Base-by-base conservation (phyloP, 2,888 invertebrate genomes). In the Euproctis similis region DNA sequence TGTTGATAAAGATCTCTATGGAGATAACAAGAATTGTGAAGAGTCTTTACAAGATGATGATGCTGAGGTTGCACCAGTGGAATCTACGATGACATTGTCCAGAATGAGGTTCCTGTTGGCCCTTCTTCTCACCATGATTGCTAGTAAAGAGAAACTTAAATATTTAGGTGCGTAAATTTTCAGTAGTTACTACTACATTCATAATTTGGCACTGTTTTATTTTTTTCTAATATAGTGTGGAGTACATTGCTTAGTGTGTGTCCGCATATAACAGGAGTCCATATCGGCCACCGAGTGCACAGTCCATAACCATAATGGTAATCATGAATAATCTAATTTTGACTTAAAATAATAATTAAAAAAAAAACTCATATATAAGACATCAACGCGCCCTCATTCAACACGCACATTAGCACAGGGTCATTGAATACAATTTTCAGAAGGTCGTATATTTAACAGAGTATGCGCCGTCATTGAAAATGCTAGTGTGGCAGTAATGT, bases 81-180 rank as follows among this genome's bases (percentile, higher is more conserved):
- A 73, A 34, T 80, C 87, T 1, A 74, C 77, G 4, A 91, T 91
- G 89, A 85, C 87, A 1, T 76, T 94, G 16, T 90, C 92, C 29
- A 89, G 89, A 46, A 90, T 95, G 89, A 87, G 95, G 33, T 88
- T 93, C 42, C 86, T 94, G 19, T 82, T 95, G 42, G 95, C 94
- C 1, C 89, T 94, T 22, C 86, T 95, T 21, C 73, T 95, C 28
- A 93, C 93, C 53, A 91, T 92, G 70, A 94, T 95, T 42, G 94
- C 94, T 9, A 89, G 90, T n/a, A 89, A 90, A 42, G 91, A 92
- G 47, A 89, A 91, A 53, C 85, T 95, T 24, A 89, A 90, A 38
- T 91, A 90, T 53, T 76, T 95, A 59, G 94, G 95, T 52, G 90
- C 89, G 73, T 92, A 92, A 34, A 35, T 33, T 51, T 42, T 31